These are phyloP conservation scores for Echinarachnius parma DNA, from an alignment of 53 echinoderm and acorn worm species.

Conservation along the genomic window DNA sequence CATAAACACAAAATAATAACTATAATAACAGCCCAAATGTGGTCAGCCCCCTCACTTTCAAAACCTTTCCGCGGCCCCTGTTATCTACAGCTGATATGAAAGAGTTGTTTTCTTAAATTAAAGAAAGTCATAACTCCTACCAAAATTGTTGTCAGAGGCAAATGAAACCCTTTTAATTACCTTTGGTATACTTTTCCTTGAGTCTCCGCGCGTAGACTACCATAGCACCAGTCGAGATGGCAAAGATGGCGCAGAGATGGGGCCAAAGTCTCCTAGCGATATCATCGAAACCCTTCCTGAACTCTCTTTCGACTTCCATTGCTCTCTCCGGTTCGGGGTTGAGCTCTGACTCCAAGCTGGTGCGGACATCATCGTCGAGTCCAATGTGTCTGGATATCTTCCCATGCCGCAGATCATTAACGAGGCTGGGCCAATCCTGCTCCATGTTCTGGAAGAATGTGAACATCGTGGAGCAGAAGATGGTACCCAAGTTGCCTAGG, in stretches of 20 bases:
- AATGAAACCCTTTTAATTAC: no score
- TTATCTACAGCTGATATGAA: no score
- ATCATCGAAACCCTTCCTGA: constrained; percentile 17
- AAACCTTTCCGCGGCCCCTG: no score
- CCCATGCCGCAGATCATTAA: constrained; percentile 33
- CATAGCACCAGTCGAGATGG: constrained; percentile 25
- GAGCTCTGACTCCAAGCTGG: constrained; percentile 8
- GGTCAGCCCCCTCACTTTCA: no score
- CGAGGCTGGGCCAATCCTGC: constrained; percentile 23
- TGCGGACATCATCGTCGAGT: constrained; percentile 14
- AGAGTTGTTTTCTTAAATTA: no score
- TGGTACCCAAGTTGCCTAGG: constrained; percentile 32
- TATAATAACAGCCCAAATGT: no score
- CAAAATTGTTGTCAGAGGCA: no score
- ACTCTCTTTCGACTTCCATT: constrained; percentile 23
- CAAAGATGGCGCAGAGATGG: constrained; percentile 17
- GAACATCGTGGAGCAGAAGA: constrained; percentile 34
- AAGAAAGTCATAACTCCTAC: no score
- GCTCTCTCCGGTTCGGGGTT: constrained; percentile 15
- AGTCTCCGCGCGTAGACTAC: constrained; percentile 28
- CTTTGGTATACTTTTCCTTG: constrained; percentile 12
- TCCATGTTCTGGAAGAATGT: constrained; percentile 27
- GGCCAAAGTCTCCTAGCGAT: constrained; percentile 25
- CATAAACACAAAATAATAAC: no score
- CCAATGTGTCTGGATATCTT: constrained; percentile 17